Conservation (phyloP, 2,797 vertebrate genomes). For the Neoniphon sammara region DNA sequence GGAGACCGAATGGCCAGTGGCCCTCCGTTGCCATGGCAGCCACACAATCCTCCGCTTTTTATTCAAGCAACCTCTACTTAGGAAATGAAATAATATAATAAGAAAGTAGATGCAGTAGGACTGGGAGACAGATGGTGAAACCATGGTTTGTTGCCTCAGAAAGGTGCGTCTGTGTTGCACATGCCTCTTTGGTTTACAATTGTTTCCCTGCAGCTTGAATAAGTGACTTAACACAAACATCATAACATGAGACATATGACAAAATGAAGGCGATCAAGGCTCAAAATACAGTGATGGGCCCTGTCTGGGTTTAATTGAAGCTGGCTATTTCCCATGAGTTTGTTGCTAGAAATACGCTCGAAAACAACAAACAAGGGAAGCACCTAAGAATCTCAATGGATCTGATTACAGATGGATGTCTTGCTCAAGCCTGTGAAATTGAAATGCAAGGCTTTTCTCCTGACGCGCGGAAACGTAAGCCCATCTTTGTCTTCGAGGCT, state of each 20-base stretch:
- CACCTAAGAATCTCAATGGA: background rate
- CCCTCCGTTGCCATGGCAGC: conserved; percentile 77
- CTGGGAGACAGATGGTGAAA: conserved; percentile 27
- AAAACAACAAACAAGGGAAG: background rate
- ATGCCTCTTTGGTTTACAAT: background rate
- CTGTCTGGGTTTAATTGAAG: background rate
- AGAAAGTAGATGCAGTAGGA: conserved; percentile 36
- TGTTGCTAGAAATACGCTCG: background rate
- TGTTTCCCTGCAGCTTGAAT: background rate
- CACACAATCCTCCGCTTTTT: conserved; percentile 43
- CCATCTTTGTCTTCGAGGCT: background rate
- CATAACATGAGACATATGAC: background rate
- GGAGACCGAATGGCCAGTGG: conserved; percentile 68
- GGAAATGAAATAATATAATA: conserved; percentile 40
- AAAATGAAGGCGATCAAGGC: background rate
- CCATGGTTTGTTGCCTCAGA: conserved; percentile 19
- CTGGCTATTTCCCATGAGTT: background rate
- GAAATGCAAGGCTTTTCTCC: background rate
- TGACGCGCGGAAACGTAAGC: background rate
- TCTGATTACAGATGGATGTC: background rate
- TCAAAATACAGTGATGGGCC: background rate
- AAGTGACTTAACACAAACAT: background rate
- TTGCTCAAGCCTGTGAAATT: background rate
- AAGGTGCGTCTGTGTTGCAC: background rate
- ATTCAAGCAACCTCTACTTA: conserved; percentile 40